A percentile compares a stretch with the other conserved stretches of the same genome.
These are phyloP conservation scores for Phrynosoma platyrhinos DNA, from an alignment of 2,113 vertebrate species.

Conservation along the genomic window DNA sequence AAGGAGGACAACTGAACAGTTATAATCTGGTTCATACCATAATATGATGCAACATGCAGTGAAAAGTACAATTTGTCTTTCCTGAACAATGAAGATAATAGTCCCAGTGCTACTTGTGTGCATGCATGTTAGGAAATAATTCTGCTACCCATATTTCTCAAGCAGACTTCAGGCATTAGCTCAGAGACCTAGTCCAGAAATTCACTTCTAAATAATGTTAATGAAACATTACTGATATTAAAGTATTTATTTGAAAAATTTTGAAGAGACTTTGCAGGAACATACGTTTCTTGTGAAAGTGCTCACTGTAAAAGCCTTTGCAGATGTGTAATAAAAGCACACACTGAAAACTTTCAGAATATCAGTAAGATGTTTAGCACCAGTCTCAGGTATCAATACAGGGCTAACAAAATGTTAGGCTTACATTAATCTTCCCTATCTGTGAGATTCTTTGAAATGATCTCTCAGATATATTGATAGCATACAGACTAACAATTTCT, in stretches of 20 bases:
- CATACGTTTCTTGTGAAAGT: conserved; percentile 60
- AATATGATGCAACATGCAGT: background rate
- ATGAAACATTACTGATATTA: background rate
- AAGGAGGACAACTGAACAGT: background rate
- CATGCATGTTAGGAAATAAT: background rate
- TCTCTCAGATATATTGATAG: conserved; percentile 63
- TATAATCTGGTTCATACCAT: too few relatives aligned
- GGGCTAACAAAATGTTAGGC: conserved; percentile 52
- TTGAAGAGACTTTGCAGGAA: conserved; percentile 60
- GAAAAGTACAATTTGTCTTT: too few relatives aligned
- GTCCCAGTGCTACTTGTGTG: background rate
- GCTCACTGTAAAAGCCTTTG: conserved; percentile 65
- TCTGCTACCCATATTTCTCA: background rate
- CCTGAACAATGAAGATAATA: background rate
- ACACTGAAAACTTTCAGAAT: conserved; percentile 75
- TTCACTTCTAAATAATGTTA: background rate
- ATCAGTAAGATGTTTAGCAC: conserved; percentile 75
- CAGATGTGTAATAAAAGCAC: conserved; percentile 73
- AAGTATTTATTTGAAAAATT: background rate
- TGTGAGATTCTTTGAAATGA: conserved; percentile 39
- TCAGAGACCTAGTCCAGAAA: background rate
- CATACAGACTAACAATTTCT: conserved; percentile 31
- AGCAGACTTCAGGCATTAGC: background rate
- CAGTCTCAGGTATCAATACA: conserved; percentile 51
- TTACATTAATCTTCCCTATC: conserved; percentile 54